A percentile compares a stretch with the other conserved stretches of the same genome.
These are phyloP conservation scores for Tenthredo livida DNA, from an alignment of 2,888 invertebrate genomes.

Conservation along the genomic window DNA sequence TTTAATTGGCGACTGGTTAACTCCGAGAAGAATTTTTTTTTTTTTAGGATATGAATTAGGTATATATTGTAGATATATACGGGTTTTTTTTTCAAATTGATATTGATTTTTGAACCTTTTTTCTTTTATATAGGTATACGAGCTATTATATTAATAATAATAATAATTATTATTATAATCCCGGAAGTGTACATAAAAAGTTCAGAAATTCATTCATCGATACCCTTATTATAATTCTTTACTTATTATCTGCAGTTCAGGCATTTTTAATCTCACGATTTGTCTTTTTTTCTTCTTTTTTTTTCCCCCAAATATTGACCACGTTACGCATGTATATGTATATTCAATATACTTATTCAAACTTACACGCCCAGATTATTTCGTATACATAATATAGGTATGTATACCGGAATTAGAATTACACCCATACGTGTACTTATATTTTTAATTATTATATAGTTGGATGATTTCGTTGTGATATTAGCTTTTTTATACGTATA, in stretches of 20 bases:
- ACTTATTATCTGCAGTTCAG: background rate
- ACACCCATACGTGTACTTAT: too few species aligned
- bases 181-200: background rate
- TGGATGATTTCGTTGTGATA: too few species aligned
- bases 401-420: background rate
- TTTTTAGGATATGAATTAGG: too few species aligned
- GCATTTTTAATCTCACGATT: background rate
- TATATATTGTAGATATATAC: too few species aligned
- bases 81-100: too few species aligned
- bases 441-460: too few species aligned
- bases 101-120: background rate
- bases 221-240: background rate
- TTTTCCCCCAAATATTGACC: background rate
- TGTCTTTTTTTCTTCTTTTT: background rate
- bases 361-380: background rate
- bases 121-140: background rate
- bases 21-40: background rate
- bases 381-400: background rate
- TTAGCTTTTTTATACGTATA: too few species aligned
- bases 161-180: background rate
- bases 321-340: background rate
- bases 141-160: background rate
- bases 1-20: conserved; percentile 23
- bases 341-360: background rate
- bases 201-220: background rate